Evolutionary conservation across 1,140 invertebrate species (phyloP).

Genomic region (Uloborus diversus): DNA sequence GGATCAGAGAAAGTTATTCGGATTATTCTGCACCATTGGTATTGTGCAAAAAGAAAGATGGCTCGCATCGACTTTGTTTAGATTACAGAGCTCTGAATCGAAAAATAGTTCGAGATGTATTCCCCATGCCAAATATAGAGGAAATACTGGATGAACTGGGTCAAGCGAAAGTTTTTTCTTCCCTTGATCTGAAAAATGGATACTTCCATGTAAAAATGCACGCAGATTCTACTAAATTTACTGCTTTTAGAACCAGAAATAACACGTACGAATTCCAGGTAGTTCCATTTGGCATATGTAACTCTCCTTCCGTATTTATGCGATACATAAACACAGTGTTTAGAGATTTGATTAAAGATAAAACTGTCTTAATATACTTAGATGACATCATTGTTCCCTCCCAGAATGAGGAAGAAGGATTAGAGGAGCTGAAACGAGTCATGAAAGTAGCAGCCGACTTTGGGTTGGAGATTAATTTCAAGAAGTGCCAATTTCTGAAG

Average conservation of each 20-base stretch:
- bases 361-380: constrained; percentile 9
- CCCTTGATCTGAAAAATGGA: constrained; percentile 48
- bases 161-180: constrained; percentile 12
- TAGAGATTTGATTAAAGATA: neutral
- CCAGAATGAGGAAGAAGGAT: neutral
- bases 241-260: constrained; percentile 32
- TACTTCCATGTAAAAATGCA: constrained; percentile 40
- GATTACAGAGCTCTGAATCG: neutral
- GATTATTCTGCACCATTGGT: neutral
- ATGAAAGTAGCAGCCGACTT: constrained; percentile 6
- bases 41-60: neutral
- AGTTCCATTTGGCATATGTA: constrained; percentile 61
- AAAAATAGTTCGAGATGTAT: neutral
- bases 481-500: constrained; percentile 18
- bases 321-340: constrained; percentile 60
- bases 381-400: constrained; percentile 12
- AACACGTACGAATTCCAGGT: constrained; percentile 37
- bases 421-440: constrained; percentile 34
- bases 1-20: neutral
- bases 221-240: constrained; percentile 28
- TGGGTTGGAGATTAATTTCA: constrained; percentile 17
- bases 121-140: neutral
- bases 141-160: constrained; percentile 3
- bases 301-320: constrained; percentile 61
- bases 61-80: neutral